Percentiles rank a stretch among this genome's conserved stretches.
Evolutionary conservation across 2,888 invertebrate species (phyloP).

Genomic region (Drosophila monieri): DNA sequence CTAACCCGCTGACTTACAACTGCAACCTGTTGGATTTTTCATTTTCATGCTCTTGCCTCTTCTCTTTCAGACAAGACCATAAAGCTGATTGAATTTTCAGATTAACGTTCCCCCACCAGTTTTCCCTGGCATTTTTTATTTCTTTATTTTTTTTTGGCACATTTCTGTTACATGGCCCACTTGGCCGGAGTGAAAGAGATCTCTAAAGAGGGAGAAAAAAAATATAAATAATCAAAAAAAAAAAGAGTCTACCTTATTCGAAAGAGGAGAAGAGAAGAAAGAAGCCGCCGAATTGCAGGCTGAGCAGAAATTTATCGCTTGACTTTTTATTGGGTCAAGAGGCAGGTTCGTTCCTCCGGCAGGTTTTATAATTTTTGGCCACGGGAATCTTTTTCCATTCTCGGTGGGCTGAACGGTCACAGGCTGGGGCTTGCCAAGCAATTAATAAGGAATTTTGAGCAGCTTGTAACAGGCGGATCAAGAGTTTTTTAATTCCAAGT

Average conservation of each 20-base stretch:
- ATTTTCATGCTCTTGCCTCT: background rate
- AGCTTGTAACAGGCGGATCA: background rate
- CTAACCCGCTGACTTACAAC: conserved; percentile 41
- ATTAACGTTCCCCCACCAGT: conserved; percentile 59
- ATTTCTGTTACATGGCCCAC: conserved; percentile 72
- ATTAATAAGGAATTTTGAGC: conserved; percentile 56
- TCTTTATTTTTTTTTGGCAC: conserved; percentile 66
- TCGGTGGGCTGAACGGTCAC: conserved; percentile 57
- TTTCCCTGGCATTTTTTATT: conserved; percentile 31
- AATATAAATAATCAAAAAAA: conserved; percentile 49
- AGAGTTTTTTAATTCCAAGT: background rate
- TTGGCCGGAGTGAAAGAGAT: conserved; percentile 42
- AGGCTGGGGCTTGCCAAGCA: conserved; percentile 56
- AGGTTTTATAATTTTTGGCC: conserved; percentile 32
- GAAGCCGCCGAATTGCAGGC: conserved; percentile 45
- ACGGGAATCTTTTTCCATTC: conserved; percentile 42
- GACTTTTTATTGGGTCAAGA: conserved; percentile 71
- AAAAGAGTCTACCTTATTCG: conserved; percentile 40
- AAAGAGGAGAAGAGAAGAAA: conserved; percentile 31
- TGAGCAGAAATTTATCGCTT: conserved; percentile 64
- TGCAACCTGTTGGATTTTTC: conserved; percentile 32
- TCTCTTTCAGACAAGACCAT: conserved; percentile 9
- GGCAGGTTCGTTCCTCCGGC: conserved; percentile 64
- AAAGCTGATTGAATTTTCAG: conserved; percentile 68
- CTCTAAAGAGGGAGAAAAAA: conserved; percentile 5